Percentiles rank a stretch among this genome's conserved stretches.
phyloP scores from a whole-genome alignment of 2,888 invertebrate species.

The Lacanobia oleracea region DNA sequence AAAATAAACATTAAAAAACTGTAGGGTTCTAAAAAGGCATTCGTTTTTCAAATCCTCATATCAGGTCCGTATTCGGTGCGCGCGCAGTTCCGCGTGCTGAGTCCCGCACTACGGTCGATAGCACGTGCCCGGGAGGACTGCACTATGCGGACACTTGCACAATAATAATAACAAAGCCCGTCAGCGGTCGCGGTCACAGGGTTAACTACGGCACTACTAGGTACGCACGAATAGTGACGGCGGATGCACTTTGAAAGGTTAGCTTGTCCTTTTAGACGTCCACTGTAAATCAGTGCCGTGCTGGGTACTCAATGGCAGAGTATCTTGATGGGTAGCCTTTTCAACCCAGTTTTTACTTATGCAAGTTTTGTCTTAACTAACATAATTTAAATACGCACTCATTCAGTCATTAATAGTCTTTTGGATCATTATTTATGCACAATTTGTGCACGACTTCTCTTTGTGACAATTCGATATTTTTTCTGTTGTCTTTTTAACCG shows the following conservation, averaged over 20 bases:
- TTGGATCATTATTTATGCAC: too few relatives aligned
- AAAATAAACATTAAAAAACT: background rate
- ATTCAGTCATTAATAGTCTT: too few relatives aligned
- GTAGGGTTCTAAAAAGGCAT: background rate
- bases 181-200: slow-evolving; percentile 27
- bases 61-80: slow-evolving; percentile 56
- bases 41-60: slow-evolving; percentile 42
- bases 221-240: slow-evolving; percentile 6
- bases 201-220: slow-evolving; percentile 21
- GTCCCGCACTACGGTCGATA: slow-evolving; percentile 78
- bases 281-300: too few relatives aligned
- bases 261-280: too few relatives aligned
- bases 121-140: slow-evolving; percentile 70
- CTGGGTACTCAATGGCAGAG: background rate
- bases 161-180: slow-evolving; percentile 60
- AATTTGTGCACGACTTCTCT: too few relatives aligned
- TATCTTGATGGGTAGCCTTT: too few relatives aligned
- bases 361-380: too few relatives aligned
- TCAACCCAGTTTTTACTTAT: too few relatives aligned
- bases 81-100: slow-evolving; percentile 67
- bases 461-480: too few relatives aligned
- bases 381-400: too few relatives aligned
- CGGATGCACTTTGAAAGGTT: background rate
- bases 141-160: slow-evolving; percentile 66
- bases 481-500: too few relatives aligned